Conservation (phyloP, 1,140 invertebrate species). For the Planococcus citri region DNA sequence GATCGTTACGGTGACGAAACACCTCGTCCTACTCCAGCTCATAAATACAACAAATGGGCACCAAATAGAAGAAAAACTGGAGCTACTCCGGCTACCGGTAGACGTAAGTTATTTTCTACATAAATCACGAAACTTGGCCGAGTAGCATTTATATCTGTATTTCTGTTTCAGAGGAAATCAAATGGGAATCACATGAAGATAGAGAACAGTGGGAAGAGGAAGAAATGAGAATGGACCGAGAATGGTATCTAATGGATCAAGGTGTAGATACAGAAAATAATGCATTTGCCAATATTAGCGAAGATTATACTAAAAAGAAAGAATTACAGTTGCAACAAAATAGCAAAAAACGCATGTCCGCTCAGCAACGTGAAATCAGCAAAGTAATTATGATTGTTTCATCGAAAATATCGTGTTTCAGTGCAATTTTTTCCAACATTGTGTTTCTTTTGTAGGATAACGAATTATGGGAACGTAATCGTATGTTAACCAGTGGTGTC, state of each 20-base stretch:
- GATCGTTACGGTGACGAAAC: slow-evolving; percentile 41
- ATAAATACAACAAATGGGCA: slow-evolving; percentile 68
- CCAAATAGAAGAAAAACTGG: slow-evolving; percentile 51
- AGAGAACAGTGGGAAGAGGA: slow-evolving; percentile 82
- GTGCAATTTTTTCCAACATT: not conserved
- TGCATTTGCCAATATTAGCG: slow-evolving; percentile 78
- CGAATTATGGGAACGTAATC: slow-evolving; percentile 96
- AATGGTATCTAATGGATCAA: slow-evolving; percentile 94
- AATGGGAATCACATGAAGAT: slow-evolving; percentile 47
- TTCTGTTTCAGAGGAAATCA: slow-evolving; percentile 33
- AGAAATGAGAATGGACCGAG: slow-evolving; percentile 80
- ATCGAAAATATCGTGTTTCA: not conserved
- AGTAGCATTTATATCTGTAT: not conserved
- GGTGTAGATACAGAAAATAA: slow-evolving; percentile 86
- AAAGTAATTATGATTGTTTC: slow-evolving; percentile 40
- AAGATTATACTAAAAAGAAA: slow-evolving; percentile 81
- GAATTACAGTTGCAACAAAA: slow-evolving; percentile 82
- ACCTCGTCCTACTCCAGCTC: slow-evolving; percentile 64
- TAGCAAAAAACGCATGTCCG: slow-evolving; percentile 82
- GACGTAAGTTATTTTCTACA: slow-evolving; percentile 27
- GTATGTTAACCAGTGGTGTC: slow-evolving; percentile 93
- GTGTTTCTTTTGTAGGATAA: slow-evolving; percentile 54
- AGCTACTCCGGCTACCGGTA: slow-evolving; percentile 41
- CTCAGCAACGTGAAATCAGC: slow-evolving; percentile 86
- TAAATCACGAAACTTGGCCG: too few relatives aligned